These are phyloP conservation scores for Myripristis murdjan DNA, from an alignment of 2,797 vertebrate species.

Conservation along the genomic window DNA sequence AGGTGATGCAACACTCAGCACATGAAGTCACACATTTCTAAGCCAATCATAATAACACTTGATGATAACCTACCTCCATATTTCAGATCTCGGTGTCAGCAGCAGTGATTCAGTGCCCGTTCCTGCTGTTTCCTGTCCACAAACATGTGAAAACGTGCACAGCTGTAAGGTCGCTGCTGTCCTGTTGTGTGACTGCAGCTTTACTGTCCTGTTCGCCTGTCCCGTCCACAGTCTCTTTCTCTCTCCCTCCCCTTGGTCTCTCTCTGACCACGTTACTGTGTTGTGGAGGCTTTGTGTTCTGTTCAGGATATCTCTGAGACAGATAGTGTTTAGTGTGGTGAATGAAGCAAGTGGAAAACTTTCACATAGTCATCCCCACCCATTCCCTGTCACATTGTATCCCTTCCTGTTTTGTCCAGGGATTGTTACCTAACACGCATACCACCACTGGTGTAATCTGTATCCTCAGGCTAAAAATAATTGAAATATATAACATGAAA, in stretches of 20 bases:
- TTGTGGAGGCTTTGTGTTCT: not conserved
- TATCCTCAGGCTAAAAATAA: not conserved
- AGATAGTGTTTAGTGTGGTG: conserved; percentile 59
- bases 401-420: conserved; percentile 76
- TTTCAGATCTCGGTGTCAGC: conserved; percentile 23
- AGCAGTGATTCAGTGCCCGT: conserved; percentile 26
- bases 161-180: conserved; percentile 28
- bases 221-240: conserved; percentile 10
- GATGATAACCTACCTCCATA: conserved; percentile 80
- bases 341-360: conserved; percentile 78
- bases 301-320: conserved; percentile 13
- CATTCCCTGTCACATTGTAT: conserved; percentile 70
- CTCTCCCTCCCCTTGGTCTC: conserved; percentile 6
- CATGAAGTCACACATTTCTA: not conserved
- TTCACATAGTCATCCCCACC: conserved; percentile 70
- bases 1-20: not conserved
- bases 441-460: conserved; percentile 2
- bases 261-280: not conserved
- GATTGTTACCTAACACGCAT: conserved; percentile 40
- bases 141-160: conserved; percentile 18
- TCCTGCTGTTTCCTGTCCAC: conserved; percentile 1
- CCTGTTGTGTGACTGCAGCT: conserved; percentile 46
- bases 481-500: not conserved
- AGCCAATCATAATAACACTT: conserved; percentile 3
- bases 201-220: conserved; percentile 36